Conservation (phyloP, 2,888 invertebrate genomes). For the Mellilla xanthometata region DNA sequence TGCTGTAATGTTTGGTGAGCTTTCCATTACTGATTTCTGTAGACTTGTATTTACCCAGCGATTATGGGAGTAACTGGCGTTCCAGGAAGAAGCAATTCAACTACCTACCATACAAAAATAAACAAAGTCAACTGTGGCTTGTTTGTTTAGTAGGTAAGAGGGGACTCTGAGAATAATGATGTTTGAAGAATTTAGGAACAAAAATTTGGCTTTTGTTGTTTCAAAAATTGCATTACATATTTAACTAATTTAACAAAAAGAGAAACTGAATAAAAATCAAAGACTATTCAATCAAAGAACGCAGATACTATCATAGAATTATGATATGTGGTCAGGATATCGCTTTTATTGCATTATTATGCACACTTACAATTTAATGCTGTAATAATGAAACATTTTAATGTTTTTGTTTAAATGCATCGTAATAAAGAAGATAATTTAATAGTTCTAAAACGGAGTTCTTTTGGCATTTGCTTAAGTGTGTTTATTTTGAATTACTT, state of each 20-base stretch:
- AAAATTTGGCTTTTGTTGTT: conserved; percentile 41
- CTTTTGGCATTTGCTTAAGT: conserved; percentile 21
- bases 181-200: conserved; percentile 63
- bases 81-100: conserved; percentile 71
- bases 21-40: conserved; percentile 36
- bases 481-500: conserved; percentile 30
- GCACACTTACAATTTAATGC: conserved; percentile 39
- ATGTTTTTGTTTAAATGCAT: conserved; percentile 29
- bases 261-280: conserved; percentile 13
- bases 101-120: conserved; percentile 70
- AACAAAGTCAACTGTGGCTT: conserved; percentile 69
- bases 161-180: conserved; percentile 64
- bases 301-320: too few relatives aligned
- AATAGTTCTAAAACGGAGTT: conserved; percentile 22
- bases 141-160: conserved; percentile 69
- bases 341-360: conserved; percentile 39
- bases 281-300: too few relatives aligned
- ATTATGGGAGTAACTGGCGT: conserved; percentile 67
- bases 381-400: conserved; percentile 35
- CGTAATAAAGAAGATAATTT: conserved; percentile 35
- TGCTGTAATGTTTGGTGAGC: conserved; percentile 24
- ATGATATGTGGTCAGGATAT: conserved; percentile 26
- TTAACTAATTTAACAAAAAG: conserved; percentile 41
- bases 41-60: conserved; percentile 61
- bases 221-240: conserved; percentile 37